Conservation (phyloP, 2,888 invertebrate genomes). For the Ametastegia equiseti region DNA sequence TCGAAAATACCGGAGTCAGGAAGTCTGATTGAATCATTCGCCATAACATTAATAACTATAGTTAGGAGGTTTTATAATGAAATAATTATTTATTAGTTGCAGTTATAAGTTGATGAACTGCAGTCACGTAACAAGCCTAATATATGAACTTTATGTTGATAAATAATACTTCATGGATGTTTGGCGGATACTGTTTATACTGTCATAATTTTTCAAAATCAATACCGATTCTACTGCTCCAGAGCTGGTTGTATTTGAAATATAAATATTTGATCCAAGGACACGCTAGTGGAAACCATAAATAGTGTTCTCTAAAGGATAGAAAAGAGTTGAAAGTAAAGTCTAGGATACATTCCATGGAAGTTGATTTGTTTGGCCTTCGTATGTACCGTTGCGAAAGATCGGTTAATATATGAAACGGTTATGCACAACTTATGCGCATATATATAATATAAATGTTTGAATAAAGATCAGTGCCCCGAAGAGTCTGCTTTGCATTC, state of each 20-base stretch:
- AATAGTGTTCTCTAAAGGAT: background rate
- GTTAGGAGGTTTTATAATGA: background rate
- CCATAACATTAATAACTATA: too few relatives aligned
- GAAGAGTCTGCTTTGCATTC: conserved; percentile 58
- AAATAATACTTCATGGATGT: too few relatives aligned
- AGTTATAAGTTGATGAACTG: too few relatives aligned
- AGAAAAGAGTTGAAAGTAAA: background rate
- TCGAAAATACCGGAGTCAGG: background rate
- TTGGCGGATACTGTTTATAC: too few relatives aligned
- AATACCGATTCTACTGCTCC: background rate
- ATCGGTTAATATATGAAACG: background rate
- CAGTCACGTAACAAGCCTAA: too few relatives aligned
- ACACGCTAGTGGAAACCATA: background rate
- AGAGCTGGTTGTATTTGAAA: background rate
- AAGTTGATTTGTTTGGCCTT: background rate
- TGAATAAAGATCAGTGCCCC: conserved; percentile 17
- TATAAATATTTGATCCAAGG: background rate
- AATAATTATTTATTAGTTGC: too few relatives aligned
- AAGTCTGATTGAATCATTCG: background rate
- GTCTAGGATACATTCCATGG: background rate
- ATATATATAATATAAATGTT: background rate
- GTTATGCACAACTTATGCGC: background rate
- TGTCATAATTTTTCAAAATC: background rate
- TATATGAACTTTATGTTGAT: too few relatives aligned
- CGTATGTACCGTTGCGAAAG: background rate